Conservation (phyloP, 23 tunicate species). For the Phallusia fumigata region DNA sequence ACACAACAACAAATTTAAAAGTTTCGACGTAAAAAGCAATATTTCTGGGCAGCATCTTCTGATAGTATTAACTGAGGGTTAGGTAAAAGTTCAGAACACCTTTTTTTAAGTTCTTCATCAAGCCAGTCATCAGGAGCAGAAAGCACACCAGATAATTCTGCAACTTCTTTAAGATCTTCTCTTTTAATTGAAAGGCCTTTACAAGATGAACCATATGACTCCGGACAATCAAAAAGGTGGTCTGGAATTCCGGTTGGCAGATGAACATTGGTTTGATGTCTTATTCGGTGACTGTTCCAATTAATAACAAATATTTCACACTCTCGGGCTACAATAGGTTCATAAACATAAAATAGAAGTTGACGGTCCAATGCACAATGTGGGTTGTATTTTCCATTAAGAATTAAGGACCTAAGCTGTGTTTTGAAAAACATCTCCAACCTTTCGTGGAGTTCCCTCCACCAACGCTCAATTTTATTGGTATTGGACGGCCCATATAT, state of each 20-base stretch:
- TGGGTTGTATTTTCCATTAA: conserved; percentile 20
- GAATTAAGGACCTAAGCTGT: conserved; percentile 1
- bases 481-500: conserved; percentile 21
- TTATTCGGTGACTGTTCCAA: conserved; percentile 20
- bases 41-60: conserved; percentile 15
- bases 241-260: conserved; percentile 20
- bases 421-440: conserved; percentile 20
- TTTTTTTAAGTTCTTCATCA: conserved; percentile 6
- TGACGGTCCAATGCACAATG: conserved; percentile 16
- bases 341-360: conserved; percentile 20
- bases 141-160: conserved; percentile 19
- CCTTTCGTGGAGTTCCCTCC: conserved; percentile 27
- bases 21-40: conserved; percentile 16
- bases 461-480: conserved; percentile 27
- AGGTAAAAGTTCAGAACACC: conserved; percentile 19
- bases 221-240: conserved; percentile 17
- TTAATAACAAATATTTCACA: conserved; percentile 11
- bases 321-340: conserved; percentile 19
- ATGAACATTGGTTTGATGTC: conserved; percentile 12
- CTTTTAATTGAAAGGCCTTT: conserved; percentile 7
- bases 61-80: conserved; percentile 12
- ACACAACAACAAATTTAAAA: neutral
- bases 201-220: conserved; percentile 12
- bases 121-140: conserved; percentile 17
- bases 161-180: conserved; percentile 1